Evolutionary conservation across 2,888 invertebrate genomes (phyloP).

Genomic region (Octodonta nipae): DNA sequence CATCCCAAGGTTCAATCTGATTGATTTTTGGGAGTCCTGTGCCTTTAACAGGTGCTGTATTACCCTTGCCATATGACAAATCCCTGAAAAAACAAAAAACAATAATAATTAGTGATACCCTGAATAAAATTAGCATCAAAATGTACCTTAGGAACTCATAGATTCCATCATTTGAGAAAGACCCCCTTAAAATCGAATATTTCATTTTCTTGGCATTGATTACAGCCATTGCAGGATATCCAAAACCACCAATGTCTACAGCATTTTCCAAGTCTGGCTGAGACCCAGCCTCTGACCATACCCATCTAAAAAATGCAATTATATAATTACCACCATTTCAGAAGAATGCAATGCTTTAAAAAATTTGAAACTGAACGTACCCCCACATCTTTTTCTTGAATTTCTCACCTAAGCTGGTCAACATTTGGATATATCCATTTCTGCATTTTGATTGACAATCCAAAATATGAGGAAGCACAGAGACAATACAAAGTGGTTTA

Average conservation of each 20-base stretch:
- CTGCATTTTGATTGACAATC: conserved; percentile 91
- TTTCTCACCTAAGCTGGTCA: conserved; percentile 69
- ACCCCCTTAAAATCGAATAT: conserved; percentile 81
- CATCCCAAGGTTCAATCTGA: conserved; percentile 75
- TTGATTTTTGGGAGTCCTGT: conserved; percentile 62
- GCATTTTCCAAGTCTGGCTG: conserved; percentile 75
- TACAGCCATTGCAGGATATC: conserved; percentile 96
- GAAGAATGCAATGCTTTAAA: too few relatives aligned
- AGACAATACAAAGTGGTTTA: conserved; percentile 80
- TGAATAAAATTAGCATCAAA: too few relatives aligned
- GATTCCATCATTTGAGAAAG: conserved; percentile 89
- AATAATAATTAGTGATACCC: not conserved
- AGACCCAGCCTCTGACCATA: conserved; percentile 86
- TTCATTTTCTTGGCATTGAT: conserved; percentile 95
- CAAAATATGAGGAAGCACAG: conserved; percentile 85
- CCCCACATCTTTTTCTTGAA: conserved; percentile 94
- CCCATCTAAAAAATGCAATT: conserved; percentile 59
- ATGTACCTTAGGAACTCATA: conserved; percentile 70
- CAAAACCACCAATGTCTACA: conserved; percentile 91
- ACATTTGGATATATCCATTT: conserved; percentile 64
- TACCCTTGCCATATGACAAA: conserved; percentile 83
- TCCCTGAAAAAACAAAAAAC: conserved; percentile 46
- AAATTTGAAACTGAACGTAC: too few relatives aligned
- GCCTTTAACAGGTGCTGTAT: conserved; percentile 75
- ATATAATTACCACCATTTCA: too few relatives aligned